Conservation (phyloP, 1,140 invertebrate species). For the Halesus radiatus region DNA sequence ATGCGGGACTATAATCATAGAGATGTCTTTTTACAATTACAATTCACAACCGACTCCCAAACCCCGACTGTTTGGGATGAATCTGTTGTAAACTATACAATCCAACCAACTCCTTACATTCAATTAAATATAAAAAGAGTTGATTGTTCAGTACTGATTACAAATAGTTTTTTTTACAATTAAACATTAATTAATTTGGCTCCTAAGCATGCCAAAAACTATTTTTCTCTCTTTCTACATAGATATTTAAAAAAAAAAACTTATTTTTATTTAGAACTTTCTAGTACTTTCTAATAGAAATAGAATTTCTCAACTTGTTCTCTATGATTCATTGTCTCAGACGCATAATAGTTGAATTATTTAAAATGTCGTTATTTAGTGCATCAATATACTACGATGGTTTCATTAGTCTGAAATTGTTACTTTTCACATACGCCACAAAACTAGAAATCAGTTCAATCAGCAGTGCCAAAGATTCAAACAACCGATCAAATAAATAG, state of each 20-base stretch:
- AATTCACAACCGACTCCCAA: too few relatives aligned
- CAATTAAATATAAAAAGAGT: too few relatives aligned
- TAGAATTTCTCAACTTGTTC: conserved; percentile 3
- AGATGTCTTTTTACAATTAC: not conserved
- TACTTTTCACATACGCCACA: conserved; percentile 28
- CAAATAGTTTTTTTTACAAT: too few relatives aligned
- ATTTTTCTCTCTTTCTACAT: not conserved
- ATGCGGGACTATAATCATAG: conserved; percentile 30
- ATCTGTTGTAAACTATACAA: too few relatives aligned
- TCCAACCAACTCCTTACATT: too few relatives aligned
- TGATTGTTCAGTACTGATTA: too few relatives aligned
- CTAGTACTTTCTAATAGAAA: not conserved
- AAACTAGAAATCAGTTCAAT: conserved; percentile 13
- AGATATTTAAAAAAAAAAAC: not conserved
- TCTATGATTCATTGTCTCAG: conserved; percentile 40
- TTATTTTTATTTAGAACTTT: not conserved
- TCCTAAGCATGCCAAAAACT: not conserved
- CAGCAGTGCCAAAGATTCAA: not conserved
- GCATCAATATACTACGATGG: conserved; percentile 39
- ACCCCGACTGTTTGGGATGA: too few relatives aligned
- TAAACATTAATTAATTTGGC: too few relatives aligned
- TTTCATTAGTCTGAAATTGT: conserved; percentile 31
- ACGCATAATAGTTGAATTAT: conserved; percentile 39
- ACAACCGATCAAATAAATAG: not conserved
- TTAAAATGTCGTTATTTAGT: conserved; percentile 46